A percentile compares a stretch with the other conserved stretches of the same genome.
These are phyloP conservation scores for Spinus pinus DNA, from an alignment of 2,797 vertebrate species.

Conservation along the genomic window DNA sequence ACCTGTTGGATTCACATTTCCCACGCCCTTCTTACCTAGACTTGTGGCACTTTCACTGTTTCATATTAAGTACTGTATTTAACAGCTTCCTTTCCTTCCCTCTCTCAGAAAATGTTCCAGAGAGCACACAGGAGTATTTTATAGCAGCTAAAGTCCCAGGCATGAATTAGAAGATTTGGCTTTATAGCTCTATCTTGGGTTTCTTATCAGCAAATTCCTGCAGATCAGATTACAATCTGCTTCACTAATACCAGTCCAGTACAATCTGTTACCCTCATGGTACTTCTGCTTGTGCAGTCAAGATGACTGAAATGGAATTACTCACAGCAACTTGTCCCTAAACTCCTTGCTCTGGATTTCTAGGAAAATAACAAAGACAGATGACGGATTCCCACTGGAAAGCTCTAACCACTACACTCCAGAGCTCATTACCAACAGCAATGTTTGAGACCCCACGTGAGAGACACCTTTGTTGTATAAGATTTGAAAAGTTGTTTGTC, in stretches of 20 bases:
- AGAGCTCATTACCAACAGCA: not conserved
- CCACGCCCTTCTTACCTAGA: not conserved
- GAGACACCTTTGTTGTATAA: not conserved
- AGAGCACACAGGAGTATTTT: not conserved
- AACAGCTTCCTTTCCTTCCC: not conserved
- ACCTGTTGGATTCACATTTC: not conserved
- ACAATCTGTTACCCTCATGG: not conserved
- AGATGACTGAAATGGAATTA: not conserved
- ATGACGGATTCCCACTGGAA: not conserved
- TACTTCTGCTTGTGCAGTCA: not conserved
- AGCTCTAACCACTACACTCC: not conserved
- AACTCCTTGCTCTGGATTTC: not conserved
- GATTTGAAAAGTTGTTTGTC: not conserved
- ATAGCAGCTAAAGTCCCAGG: not conserved
- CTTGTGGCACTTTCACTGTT: not conserved
- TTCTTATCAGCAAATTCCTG: slow-evolving; percentile 5
- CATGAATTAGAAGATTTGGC: not conserved
- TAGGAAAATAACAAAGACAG: not conserved
- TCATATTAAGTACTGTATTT: not conserved
- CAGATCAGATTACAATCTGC: not conserved
- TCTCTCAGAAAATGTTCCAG: not conserved
- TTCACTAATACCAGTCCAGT: not conserved
- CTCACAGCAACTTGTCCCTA: not conserved
- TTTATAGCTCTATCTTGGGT: not conserved
- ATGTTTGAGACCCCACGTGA: rapidly evolving